Evolutionary conservation across 2,888 invertebrate species (phyloP), one percentile per base, ranked within the genome.

Genomic region (Oscheius sp.): DNA sequence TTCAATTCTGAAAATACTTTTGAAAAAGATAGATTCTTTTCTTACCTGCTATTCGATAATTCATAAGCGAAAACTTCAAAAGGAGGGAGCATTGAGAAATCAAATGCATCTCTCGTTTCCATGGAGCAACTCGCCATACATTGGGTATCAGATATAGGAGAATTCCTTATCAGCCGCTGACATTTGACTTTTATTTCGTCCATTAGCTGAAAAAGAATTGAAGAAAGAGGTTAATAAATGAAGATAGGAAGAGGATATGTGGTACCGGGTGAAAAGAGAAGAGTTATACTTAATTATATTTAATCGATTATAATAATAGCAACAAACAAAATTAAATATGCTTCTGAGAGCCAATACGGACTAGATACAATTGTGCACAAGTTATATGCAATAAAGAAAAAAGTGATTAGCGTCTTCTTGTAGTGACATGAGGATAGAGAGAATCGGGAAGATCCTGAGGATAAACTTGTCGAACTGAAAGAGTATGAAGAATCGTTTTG

Each of bases 371-470:
- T 37, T 37, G 37, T 8, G 37, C 37, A 37, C 15, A 37, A 53
- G 15, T 46, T n/a, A 10, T 48, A 20, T 23, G 25, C 8, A 48
- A 48, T 48, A 12, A n/a, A n/a, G n/a, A n/a, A n/a, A 55, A 55
- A 15, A 17, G 15, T 10, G 8, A n/a, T 52, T 48, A 65, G 15
- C 55, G 52, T 39, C 45, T 34, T 37, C 68, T 29, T 20, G 37
- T 46, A 31, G 58, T 68, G 50, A 68, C 61, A 31, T 33, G 33
- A 34, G 68, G 68, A 31, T 55, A 57, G 15, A 57, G 5, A 25
- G 45, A 45, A 17, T 68, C 68, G 48, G 68, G 68, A 5, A 68
- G 46, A 27, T 63, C 37, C 5, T 68, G 61, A 15, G 68, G 61
- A 48, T 39, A 34, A 12, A 68, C 68, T 8, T 37, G 61, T 2